Percentiles rank a stretch among this genome's conserved stretches.
These are phyloP conservation scores for Reticulitermes speratus DNA, from an alignment of 1,140 invertebrate genomes.

Conservation along the genomic window DNA sequence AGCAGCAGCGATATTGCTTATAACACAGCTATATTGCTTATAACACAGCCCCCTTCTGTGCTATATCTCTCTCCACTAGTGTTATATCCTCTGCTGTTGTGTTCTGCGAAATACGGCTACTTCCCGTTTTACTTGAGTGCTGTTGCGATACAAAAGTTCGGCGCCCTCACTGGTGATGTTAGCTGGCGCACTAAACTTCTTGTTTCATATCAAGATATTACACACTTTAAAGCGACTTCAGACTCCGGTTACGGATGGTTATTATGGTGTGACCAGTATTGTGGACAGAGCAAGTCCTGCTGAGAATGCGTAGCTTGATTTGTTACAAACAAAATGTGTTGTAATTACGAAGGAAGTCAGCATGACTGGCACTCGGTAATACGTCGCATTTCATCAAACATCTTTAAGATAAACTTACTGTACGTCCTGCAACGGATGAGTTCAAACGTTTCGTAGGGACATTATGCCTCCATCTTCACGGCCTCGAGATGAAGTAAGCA, in stretches of 20 bases:
- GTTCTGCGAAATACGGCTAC: not conserved
- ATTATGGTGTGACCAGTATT: not conserved
- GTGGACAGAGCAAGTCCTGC: not conserved
- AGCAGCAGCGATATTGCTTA: not conserved
- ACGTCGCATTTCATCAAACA: too few species aligned
- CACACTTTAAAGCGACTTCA: not conserved
- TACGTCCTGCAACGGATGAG: too few species aligned
- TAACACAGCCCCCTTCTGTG: not conserved
- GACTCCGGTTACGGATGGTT: not conserved
- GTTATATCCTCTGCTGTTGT: not conserved
- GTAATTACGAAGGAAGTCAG: too few species aligned
- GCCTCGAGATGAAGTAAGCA: too few species aligned
- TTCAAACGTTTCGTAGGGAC: too few species aligned
- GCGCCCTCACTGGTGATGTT: not conserved
- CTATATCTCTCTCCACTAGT: too few species aligned
- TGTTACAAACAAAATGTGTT: too few species aligned
- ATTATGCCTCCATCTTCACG: too few species aligned
- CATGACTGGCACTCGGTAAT: too few species aligned
- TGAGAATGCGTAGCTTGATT: not conserved
- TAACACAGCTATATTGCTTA: not conserved
- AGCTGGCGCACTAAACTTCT: not conserved
- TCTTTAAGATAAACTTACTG: too few species aligned
- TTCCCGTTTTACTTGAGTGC: not conserved
- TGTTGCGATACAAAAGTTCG: not conserved
- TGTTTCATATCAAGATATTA: not conserved